phyloP scores from a whole-genome alignment of 2,888 invertebrate genomes.

The Oasisia sp. region DNA sequence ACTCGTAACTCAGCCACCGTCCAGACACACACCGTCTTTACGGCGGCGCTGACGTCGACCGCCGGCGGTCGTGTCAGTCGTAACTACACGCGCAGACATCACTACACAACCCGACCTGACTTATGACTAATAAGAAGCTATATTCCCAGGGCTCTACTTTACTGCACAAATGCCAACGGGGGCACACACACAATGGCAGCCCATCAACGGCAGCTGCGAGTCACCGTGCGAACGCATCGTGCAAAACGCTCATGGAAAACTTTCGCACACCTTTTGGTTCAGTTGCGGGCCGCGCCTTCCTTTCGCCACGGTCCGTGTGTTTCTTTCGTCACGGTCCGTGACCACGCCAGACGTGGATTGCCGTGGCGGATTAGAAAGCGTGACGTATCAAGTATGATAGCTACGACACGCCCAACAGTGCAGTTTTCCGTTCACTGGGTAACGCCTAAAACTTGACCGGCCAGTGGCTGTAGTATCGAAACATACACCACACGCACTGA shows the following conservation, averaged over 20 bases:
- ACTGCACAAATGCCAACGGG: conserved; percentile 20
- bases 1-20: not conserved
- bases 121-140: conserved; percentile 22
- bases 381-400: not conserved
- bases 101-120: conserved; percentile 1
- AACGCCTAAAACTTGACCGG: conserved; percentile 24
- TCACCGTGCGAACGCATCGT: conserved; percentile 20
- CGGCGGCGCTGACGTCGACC: conserved; percentile 13
- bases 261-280: conserved; percentile 13
- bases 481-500: conserved; percentile 18
- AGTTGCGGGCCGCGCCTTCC: conserved; percentile 17
- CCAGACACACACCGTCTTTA: not conserved
- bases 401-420: conserved; percentile 21
- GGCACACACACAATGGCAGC: conserved; percentile 22
- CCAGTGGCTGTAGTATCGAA: not conserved
- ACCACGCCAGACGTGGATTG: not conserved
- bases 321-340: conserved; percentile 17
- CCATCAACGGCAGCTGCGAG: conserved; percentile 17
- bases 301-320: conserved; percentile 19
- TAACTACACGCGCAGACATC: conserved; percentile 14
- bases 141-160: conserved; percentile 22
- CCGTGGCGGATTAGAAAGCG: not conserved
- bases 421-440: not conserved
- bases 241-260: conserved; percentile 6
- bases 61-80: not conserved